A percentile compares a stretch with the other conserved stretches of the same genome.
Evolutionary conservation across 2,888 invertebrate genomes (phyloP).

Genomic region (Phyllotreta striolata): DNA sequence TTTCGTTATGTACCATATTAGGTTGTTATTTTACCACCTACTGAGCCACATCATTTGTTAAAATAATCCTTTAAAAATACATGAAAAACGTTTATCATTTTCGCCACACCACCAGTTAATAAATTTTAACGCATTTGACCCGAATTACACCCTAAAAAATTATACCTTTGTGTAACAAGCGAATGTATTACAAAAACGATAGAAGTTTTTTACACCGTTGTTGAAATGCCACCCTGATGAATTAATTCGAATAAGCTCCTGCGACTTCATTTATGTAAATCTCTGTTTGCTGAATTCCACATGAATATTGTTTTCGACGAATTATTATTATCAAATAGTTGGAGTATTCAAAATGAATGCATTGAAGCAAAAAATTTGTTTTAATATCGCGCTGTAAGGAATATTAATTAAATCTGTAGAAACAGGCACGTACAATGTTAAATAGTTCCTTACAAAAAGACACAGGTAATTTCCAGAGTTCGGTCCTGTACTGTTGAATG

Average conservation of each 20-base stretch:
- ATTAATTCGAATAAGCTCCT: conserved; percentile 16
- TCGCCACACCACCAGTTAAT: conserved; percentile 18
- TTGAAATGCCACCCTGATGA: conserved; percentile 4
- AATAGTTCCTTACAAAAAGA: no score
- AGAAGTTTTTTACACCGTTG: conserved; percentile 14
- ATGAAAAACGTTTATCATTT: conserved; percentile 26
- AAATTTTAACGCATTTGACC: conserved; percentile 23
- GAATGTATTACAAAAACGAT: conserved; percentile 18
- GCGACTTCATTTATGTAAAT: conserved; percentile 14
- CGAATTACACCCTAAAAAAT: conserved; percentile 21
- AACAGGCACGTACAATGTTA: no score
- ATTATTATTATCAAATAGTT: conserved; percentile 1
- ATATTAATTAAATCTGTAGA: no score
- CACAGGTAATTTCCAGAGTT: neutral
- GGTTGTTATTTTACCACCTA: conserved; percentile 22
- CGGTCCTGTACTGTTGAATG: conserved; percentile 11
- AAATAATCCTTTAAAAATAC: conserved; percentile 24
- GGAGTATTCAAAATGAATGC: no score
- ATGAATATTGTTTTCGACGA: conserved; percentile 14
- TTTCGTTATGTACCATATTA: conserved; percentile 20
- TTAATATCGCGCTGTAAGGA: no score
- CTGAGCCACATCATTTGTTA: conserved; percentile 22
- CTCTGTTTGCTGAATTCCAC: conserved; percentile 1
- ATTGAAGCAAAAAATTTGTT: no score
- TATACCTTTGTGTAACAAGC: conserved; percentile 19